Percentiles rank a stretch among this genome's conserved stretches.
phyloP scores from a whole-genome alignment of 2,113 vertebrate genomes.

The Nanorana parkeri region DNA sequence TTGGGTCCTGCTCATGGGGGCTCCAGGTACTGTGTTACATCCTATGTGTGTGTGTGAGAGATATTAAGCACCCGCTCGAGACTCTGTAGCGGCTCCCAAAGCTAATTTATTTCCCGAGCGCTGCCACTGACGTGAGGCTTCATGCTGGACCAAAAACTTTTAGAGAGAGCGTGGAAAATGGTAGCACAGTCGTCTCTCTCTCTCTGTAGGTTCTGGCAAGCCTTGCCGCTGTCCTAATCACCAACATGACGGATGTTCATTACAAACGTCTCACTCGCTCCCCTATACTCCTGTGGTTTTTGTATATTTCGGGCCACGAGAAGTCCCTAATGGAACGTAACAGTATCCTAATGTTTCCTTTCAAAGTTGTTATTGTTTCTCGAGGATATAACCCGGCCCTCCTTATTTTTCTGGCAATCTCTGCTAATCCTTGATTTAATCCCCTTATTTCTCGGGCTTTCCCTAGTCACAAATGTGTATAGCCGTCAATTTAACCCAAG shows the following conservation, averaged over 20 bases:
- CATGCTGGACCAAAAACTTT: conserved; percentile 16
- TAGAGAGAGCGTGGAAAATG: conserved; percentile 37
- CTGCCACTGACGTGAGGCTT: conserved; percentile 22
- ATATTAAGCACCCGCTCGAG: conserved; percentile 46
- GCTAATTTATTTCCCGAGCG: conserved; percentile 36
- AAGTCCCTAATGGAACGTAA: conserved; percentile 53
- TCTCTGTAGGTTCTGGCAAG: conserved; percentile 23
- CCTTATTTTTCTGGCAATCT: conserved; percentile 49
- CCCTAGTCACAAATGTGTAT: conserved; percentile 40
- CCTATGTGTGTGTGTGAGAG: conserved; percentile 42
- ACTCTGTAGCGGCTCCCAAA: conserved; percentile 39
- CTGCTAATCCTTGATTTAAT: conserved; percentile 50
- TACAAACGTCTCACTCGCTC: conserved; percentile 44
- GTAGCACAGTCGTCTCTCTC: conserved; percentile 32
- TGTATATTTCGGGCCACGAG: conserved; percentile 39
- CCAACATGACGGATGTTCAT: conserved; percentile 53
- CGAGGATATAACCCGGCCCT: conserved; percentile 12
- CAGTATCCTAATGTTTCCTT: conserved; percentile 56
- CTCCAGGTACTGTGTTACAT: conserved; percentile 26
- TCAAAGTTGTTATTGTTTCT: conserved; percentile 54
- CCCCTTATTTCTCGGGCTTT: conserved; percentile 52
- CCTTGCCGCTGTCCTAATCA: conserved; percentile 36
- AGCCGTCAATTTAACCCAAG: conserved; percentile 43
- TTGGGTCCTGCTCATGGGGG: conserved; percentile 36
- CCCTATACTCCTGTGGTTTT: conserved; percentile 55